Evolutionary conservation across 2,888 invertebrate species (phyloP).

Genomic region (Cloeon dipterum): DNA sequence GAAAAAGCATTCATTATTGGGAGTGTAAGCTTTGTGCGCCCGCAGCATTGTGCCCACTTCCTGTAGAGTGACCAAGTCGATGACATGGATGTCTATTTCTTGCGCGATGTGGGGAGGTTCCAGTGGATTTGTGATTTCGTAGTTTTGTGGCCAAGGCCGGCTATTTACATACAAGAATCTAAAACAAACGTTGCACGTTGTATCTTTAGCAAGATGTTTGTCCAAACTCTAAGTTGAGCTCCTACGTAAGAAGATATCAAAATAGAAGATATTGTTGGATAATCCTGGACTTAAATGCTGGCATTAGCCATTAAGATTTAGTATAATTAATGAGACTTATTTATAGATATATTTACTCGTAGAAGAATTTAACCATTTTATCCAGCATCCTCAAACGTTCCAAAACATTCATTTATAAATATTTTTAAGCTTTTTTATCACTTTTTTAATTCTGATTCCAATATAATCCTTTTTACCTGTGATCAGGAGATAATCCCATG

Average conservation of each 20-base stretch:
- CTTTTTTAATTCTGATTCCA: too few relatives aligned
- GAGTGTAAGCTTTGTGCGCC: slow-evolving; percentile 60
- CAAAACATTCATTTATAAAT: too few relatives aligned
- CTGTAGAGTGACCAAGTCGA: slow-evolving; percentile 50
- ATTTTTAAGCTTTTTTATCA: too few relatives aligned
- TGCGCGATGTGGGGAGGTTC: slow-evolving; percentile 67
- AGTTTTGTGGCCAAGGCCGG: slow-evolving; percentile 58
- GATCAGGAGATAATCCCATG: slow-evolving; percentile 65
- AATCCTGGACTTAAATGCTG: too few relatives aligned
- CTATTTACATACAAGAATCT: slow-evolving; percentile 64
- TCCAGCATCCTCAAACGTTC: slow-evolving; percentile 4
- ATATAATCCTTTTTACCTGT: too few relatives aligned
- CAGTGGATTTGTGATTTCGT: slow-evolving; percentile 46
- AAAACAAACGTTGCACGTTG: slow-evolving; percentile 7
- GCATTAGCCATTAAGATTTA: too few relatives aligned
- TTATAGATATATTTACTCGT: too few relatives aligned
- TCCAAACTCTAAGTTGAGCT: neutral
- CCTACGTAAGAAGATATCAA: neutral
- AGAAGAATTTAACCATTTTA: too few relatives aligned
- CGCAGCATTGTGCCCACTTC: slow-evolving; percentile 55
- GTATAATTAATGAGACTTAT: too few relatives aligned
- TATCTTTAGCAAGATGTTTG: too few relatives aligned
- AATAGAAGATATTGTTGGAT: slow-evolving; percentile 4
- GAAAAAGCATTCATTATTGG: slow-evolving; percentile 66
- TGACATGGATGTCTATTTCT: slow-evolving; percentile 70